These are phyloP conservation scores for Acanthosepion pharaonis DNA, from an alignment of 2,888 invertebrate species.

Conservation along the genomic window DNA sequence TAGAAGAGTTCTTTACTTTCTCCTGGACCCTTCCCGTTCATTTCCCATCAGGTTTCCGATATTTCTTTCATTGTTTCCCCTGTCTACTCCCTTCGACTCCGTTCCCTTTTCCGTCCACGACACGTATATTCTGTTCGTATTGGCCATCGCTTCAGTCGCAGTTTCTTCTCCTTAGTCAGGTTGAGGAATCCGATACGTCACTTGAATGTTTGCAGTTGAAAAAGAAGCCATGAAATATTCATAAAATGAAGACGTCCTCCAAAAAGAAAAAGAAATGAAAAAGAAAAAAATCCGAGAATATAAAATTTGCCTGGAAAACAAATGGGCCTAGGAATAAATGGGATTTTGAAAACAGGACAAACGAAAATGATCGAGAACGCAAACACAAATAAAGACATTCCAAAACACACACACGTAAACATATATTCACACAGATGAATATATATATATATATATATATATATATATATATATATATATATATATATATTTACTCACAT, in stretches of 20 bases:
- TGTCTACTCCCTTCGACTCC: rapidly evolving
- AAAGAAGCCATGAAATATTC: conserved; percentile 21
- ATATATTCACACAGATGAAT: not conserved
- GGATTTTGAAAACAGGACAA: not conserved
- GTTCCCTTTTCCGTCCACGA: not conserved
- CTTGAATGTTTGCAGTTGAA: not conserved
- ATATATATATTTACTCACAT: not conserved
- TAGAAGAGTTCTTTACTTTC: no score
- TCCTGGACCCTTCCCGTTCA: no score
- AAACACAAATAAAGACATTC: no score
- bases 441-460: conserved; percentile 33
- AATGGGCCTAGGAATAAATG: not conserved
- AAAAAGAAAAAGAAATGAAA: not conserved
- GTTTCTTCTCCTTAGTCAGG: not conserved
- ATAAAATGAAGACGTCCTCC: not conserved
- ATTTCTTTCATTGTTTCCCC: not conserved
- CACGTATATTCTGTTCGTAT: not conserved
- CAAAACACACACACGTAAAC: not conserved
- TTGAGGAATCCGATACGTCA: not conserved
- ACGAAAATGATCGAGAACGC: not conserved
- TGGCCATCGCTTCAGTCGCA: not conserved
- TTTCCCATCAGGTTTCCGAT: no score
- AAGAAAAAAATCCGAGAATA: no score
- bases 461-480: not conserved
- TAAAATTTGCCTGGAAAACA: not conserved